Base-by-base conservation (phyloP, 2,888 invertebrate species). In the Teinopalpus imperialis region DNA sequence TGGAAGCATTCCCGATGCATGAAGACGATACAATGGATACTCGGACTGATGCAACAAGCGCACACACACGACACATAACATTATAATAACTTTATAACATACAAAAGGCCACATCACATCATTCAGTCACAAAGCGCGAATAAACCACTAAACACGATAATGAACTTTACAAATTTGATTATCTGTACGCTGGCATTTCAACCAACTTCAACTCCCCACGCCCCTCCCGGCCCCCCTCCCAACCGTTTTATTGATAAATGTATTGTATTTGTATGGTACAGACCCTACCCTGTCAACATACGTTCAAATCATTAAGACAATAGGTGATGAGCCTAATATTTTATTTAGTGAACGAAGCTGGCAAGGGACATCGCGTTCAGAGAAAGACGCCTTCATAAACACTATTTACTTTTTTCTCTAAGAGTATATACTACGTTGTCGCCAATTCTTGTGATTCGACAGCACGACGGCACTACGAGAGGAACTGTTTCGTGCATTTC, bases 81-180 rank as follows among this genome's bases (percentile, higher is more conserved):
- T 70, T 74, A 75, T 71, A 4, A 74, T 73, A 71, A 69, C 64
- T 71, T 74, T 77, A 75, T 66, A 69, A 82, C 81, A 83, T 86
- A 81, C 81, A 85, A 86, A 78, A 88, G 88, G 88, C 88, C 88
- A 87, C 88, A 81, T 76, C 85, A 87, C 88, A 87, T 85, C 86
- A 83, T 87, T 82, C 88, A 86, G 82, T 88, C 87, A 87, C 86
- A 75, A 87, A 87, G 87, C 88, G 86, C 75, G 66, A 77, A 73
- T 76, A 71, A 69, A 65, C 57, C 55, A 42, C 43, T 46, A 71
- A 77, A 71, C 55, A 67, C 61, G 56, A 62, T 67, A 69, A 75
- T 75, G 71, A 73, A 73, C 67, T 69, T 70, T 78, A 81, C 76
- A 78, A 69, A 68, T 59, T 53, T 52, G 56, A 56, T 59, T 55